Evolutionary conservation across 2,113 vertebrate species (phyloP), one percentile per base, ranked within the genome.

Genomic region (Platycercus adscitus): DNA sequence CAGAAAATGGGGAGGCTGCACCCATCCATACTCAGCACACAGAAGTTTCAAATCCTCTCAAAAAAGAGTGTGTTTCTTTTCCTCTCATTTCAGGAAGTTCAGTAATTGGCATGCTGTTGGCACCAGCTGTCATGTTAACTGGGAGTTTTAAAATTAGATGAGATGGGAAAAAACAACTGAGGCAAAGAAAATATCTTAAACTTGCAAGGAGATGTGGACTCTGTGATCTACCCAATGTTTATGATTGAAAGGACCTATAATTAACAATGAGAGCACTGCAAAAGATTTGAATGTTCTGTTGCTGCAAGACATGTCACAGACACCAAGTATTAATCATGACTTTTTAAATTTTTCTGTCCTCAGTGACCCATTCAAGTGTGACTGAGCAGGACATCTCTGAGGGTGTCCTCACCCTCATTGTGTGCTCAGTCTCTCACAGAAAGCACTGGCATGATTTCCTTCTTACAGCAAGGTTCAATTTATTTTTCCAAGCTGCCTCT

Each of bases 211-310:
- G 64, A 77, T 86, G 73, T 53, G 37, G 61, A 87, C 81, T 83
- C 72, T 4, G 2, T 89, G 73, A 89, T 65, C 31, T 46, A 73
- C 19, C 12, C 5, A 0, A 64, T 56, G 68, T 37, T 75, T 95
- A 86, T 76, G 61, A 95, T 21, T 86, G 79, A 94, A 91, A 33
- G 17, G 65, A 79, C 33, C 70, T 87, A n/a, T 76, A 72, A 92
- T 89, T 92, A 92, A 71, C 84, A 86, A 61, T 43, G 64, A 94
- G 65, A 92, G 39, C 47, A 91, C 25, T 71, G 88, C 33, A 76
- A 70, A 87, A 37, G 56, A 88, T 93, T 91, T 93, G 64, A 91
- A 90, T 91, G 82, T 87, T 88, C 82, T 91, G 18, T 71, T 78
- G 56, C 89, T 84, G 81, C 18, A 37, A 83, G 92, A 78, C 78